Evolutionary conservation across 1,140 invertebrate species (phyloP), one percentile per base, ranked within the genome.

Genomic region (Eciton burchellii): DNA sequence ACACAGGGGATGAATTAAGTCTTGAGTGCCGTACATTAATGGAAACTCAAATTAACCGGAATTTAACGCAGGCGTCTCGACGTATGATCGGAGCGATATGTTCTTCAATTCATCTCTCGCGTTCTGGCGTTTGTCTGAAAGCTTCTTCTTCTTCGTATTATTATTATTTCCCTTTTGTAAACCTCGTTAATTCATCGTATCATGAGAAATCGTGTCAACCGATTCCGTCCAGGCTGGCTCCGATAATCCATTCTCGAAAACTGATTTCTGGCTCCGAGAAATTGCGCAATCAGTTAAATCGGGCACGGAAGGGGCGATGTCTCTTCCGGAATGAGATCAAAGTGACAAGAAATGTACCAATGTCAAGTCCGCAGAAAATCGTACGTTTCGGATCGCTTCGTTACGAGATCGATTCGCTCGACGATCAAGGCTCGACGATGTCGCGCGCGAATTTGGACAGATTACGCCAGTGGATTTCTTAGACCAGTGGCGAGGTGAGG

Each of bases 381-480:
- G n/a, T n/a, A n/a, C n/a, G n/a, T n/a, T n/a, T n/a, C n/a, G n/a
- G n/a, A n/a, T n/a, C n/a, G n/a, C n/a, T n/a, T n/a, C n/a, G n/a
- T n/a, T n/a, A 35, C 3, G 5, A 76, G 52, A 63, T 65, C 12
- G 24, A 1, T 1, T 56, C 16, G 2, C n/a, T 43, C 19, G 0
- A 0, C 5, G 6, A 72, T 24, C n/a, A n/a, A 52, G 45, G 49
- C 45, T 16, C 4, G 19, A 84, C 4, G 19, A 84, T 19, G 29
- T 35, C 8, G 16, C 14, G 35, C 5, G 1, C 43, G 59, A 76
- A 60, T 87, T 88, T 79, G 66, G 71, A 57, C 41, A 76, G 82
- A 86, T 88, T 86, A 77, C 82, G 76, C 65, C 56, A 77, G 85
- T 62, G 86, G 86, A 83, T 88, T 88, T 88, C 87, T 88, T 88